phyloP scores from a whole-genome alignment of 2,888 invertebrate species.

The Cerastis leucographa region DNA sequence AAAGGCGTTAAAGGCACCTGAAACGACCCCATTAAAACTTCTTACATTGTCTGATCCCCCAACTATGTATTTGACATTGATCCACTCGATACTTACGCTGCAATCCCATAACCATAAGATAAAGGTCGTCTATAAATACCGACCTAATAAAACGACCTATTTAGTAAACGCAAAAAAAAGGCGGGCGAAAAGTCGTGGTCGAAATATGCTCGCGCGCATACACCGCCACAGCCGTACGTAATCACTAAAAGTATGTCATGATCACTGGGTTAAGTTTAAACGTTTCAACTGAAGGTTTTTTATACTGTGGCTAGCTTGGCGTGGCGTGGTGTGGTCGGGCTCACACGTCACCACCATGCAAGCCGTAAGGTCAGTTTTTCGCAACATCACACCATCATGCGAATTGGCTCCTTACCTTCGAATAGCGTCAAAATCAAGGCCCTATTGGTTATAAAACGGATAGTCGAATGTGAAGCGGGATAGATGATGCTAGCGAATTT shows the following conservation, averaged over 20 bases:
- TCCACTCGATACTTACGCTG: slow-evolving; percentile 16
- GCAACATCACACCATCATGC: slow-evolving; percentile 62
- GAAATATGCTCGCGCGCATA: slow-evolving; percentile 74
- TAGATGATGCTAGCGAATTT: slow-evolving; percentile 20
- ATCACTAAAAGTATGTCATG: slow-evolving; percentile 89
- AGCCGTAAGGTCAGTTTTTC: slow-evolving; percentile 60
- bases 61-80: slow-evolving; percentile 23
- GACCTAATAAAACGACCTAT: slow-evolving; percentile 65
- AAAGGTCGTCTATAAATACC: slow-evolving; percentile 53
- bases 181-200: slow-evolving; percentile 76
- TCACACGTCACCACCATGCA: slow-evolving; percentile 60
- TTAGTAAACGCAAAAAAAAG: slow-evolving; percentile 73
- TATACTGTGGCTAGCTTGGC: slow-evolving; percentile 34
- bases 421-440: slow-evolving; percentile 65
- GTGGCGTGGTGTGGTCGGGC: slow-evolving; percentile 42
- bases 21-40: neutral
- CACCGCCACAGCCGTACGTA: slow-evolving; percentile 79
- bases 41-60: neutral
- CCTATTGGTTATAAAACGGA: slow-evolving; percentile 18
- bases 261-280: slow-evolving; percentile 91
- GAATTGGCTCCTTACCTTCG: slow-evolving; percentile 48
- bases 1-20: neutral
- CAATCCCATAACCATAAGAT: slow-evolving; percentile 36
- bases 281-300: slow-evolving; percentile 73
- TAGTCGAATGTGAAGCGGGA: slow-evolving; percentile 1